Base-by-base conservation (phyloP, 1,140 invertebrate genomes). In the Meloidogyne chitwoodi region DNA sequence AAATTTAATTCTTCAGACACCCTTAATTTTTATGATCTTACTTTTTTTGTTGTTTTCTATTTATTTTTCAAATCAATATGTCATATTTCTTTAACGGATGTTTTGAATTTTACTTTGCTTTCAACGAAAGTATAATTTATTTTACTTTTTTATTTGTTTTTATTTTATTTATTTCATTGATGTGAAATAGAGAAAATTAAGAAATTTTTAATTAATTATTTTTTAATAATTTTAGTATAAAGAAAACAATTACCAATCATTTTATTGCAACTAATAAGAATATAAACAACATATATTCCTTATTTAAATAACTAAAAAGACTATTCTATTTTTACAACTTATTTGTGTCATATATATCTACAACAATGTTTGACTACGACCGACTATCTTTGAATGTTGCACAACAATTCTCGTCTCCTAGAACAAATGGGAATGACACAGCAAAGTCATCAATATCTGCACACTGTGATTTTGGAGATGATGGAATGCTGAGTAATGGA, bases 321-420 rank as follows among this genome's bases (percentile, higher is more conserved):
- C 48, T n/a, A 56, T n/a, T 56, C 10, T 56, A 0, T n/a, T 6
- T 44, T 14, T 19, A 44, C 19, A 56, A 56, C 4, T 56, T 56
- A 56, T 56, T 56, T 56, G 48, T 56, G 12, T 22, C 19, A n/a
- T 22, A 56, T 56, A 56, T 29, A 41, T 70, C 12, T 24, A 67
- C 29, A 76, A 74, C 24, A 22, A 77, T 77, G 75, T 77, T 77
- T 66, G 75, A 77, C 41, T 77, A 77, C 61, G 75, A 77, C 48
- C 72, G 75, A 4, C 19, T 74, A 19, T n/a, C 64, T 44, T 74
- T 77, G n/a, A 68, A 77, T 64, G 71, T 77, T 34, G 75, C 75
- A 31, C 68, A 77, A 26, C 75, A 77, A 67, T 68, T 75, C 34
- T 44, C 68, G n/a, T 61, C 74, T 48, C 61, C 24, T 10, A 73